These are phyloP conservation scores for Anastrepha ludens DNA, from an alignment of 1,140 invertebrate species.

Conservation along the genomic window DNA sequence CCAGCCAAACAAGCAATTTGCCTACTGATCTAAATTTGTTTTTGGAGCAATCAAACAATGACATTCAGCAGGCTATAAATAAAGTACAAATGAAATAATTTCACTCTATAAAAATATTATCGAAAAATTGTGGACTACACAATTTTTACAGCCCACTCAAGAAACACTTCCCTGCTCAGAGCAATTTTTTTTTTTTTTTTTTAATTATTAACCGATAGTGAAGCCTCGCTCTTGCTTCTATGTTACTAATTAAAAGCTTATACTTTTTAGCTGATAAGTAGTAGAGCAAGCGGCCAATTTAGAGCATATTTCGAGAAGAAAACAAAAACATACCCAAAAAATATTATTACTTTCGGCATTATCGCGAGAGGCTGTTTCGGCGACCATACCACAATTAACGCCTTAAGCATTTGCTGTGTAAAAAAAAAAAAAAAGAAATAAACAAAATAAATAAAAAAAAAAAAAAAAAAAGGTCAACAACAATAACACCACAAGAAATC, in stretches of 20 bases:
- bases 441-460: background rate
- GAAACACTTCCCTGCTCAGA: too few relatives aligned
- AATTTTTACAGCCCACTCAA: background rate
- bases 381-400: background rate
- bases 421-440: background rate
- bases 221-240: background rate
- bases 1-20: background rate
- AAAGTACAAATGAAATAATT: background rate
- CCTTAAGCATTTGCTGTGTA: background rate
- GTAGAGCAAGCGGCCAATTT: background rate
- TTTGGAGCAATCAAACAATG: background rate
- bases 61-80: background rate
- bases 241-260: conserved; percentile 37
- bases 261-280: conserved; percentile 33
- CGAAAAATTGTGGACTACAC: background rate
- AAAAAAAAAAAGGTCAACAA: background rate
- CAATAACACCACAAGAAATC: too few relatives aligned
- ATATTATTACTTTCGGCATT: background rate
- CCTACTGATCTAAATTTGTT: background rate
- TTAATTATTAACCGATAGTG: background rate
- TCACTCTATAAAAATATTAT: background rate
- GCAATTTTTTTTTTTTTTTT: too few relatives aligned
- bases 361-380: background rate
- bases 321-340: background rate
- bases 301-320: background rate